Base-by-base conservation (phyloP, 2,888 invertebrate genomes). In the Pelosia muscerda region DNA sequence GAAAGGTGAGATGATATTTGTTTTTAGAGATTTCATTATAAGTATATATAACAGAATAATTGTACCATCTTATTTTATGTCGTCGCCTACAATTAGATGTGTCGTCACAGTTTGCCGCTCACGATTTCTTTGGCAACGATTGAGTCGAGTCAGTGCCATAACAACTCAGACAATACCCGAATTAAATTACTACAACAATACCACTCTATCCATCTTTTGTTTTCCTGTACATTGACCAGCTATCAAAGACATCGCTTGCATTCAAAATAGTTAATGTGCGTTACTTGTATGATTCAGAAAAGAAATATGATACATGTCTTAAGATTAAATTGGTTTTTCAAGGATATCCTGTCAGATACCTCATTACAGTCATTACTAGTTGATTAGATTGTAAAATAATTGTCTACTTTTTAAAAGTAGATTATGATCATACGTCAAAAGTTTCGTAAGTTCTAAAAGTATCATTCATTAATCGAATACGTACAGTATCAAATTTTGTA, bases 1-100 rank as follows among this genome's bases (percentile, higher is more conserved):
- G 97, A 97, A 88, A 96, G 97, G 93, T 96, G 78, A 92, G 94
- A 84, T 63, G 66, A 60, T 31, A 62, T 64, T 68, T 72, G 58
- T 66, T 61, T 68, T 34, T 69, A 60, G 53, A 67, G 55, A 73
- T 38, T 79, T 66, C 72, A 74, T 69, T 71, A 61, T 63, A 57
- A 60, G 65, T 65, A 62, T 64, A 64, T 55, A 56, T 60, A 28
- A 58, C 28, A 54, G 49, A 49, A n/a, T 49, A 65, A 63, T 59
- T 63, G 53, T 67, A 61, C 53, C 58, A 34, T 58, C 53, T 69
- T 59, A 71, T 69, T 77, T 76, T 71, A 66, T 65, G 73, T 77
- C 54, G 81, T 78, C 75, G 74, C 68, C 71, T 66, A 79, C 76
- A 84, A 86, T 85, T 83, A 84, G 79, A 76, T 55, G 66, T 84